Percentiles rank a stretch among this genome's conserved stretches.
Conservation (phyloP, 2,888 invertebrate genomes). For the Caradrina kadenii region DNA sequence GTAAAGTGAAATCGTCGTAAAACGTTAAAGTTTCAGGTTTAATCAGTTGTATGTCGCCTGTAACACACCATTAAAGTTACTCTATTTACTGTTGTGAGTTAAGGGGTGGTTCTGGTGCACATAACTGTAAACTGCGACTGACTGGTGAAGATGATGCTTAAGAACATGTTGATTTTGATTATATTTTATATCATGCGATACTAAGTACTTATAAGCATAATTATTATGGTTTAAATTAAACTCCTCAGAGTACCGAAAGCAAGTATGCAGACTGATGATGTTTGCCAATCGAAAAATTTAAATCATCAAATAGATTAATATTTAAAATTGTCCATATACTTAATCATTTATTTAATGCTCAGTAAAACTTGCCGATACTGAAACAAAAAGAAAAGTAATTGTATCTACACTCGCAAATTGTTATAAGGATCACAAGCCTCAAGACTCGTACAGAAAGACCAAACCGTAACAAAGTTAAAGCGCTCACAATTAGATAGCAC, state of each 20-base stretch:
- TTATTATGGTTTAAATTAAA: no score
- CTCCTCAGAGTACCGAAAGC: no score
- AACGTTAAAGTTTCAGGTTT: conserved; percentile 47
- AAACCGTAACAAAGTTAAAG: conserved; percentile 59
- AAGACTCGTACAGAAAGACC: conserved; percentile 21
- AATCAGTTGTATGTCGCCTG: conserved; percentile 57
- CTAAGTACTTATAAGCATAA: no score
- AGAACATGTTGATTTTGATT: neutral
- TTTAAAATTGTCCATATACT: neutral
- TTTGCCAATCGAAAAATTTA: no score
- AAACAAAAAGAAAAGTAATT: neutral
- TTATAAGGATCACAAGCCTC: conserved; percentile 2
- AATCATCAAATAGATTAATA: neutral
- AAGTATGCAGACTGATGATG: no score
- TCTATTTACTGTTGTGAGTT: conserved; percentile 46
- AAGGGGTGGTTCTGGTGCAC: conserved; percentile 12
- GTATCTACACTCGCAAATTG: neutral
- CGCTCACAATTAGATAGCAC: conserved; percentile 57
- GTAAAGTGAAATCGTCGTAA: conserved; percentile 46
- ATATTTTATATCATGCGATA: no score
- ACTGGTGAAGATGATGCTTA: neutral
- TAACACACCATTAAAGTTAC: conserved; percentile 53
- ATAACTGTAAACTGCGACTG: conserved; percentile 1
- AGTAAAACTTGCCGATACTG: neutral
- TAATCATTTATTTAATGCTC: neutral